Conservation (phyloP, 2,797 vertebrate species). For the Atherinosoma microstoma region DNA sequence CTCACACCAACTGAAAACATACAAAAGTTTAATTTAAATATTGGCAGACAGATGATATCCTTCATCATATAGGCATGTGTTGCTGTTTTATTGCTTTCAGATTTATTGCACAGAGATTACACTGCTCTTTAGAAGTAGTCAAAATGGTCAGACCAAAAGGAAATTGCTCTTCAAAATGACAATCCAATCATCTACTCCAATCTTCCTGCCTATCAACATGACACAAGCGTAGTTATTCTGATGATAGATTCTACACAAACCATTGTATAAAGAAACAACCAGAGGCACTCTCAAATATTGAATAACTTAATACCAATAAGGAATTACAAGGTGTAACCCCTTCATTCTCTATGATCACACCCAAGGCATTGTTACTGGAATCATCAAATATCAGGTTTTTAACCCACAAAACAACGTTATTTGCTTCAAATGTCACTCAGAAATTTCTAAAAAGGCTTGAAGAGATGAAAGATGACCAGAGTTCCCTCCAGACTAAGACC, state of each 20-base stretch:
- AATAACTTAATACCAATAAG: constrained; percentile 27
- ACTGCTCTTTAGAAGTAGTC: constrained; percentile 46
- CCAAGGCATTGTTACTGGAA: constrained; percentile 5
- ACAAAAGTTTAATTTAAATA: constrained; percentile 83
- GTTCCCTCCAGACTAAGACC: constrained; percentile 9
- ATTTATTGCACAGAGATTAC: constrained; percentile 61
- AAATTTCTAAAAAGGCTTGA: constrained; percentile 12
- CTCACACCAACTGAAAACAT: constrained; percentile 74
- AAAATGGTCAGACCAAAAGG: constrained; percentile 64
- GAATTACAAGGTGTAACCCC: constrained; percentile 8
- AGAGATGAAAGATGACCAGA: constrained; percentile 4
- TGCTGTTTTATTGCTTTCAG: constrained; percentile 59
- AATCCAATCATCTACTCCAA: constrained; percentile 57
- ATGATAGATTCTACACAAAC: constrained; percentile 25
- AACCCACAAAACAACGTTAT: constrained; percentile 8
- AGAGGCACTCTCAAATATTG: constrained; percentile 16
- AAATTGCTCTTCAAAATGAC: constrained; percentile 45
- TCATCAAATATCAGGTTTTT: constrained; percentile 31
- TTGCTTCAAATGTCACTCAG: constrained; percentile 11
- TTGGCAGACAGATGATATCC: constrained; percentile 50
- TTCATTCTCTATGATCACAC: constrained; percentile 20
- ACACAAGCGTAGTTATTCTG: constrained; percentile 12
- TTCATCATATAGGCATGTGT: constrained; percentile 45
- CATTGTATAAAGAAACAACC: constrained; percentile 27
- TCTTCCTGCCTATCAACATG: constrained; percentile 43